Evolutionary conservation across 2,797 vertebrate genomes (phyloP).

Genomic region (Pyrocephalus nanus): DNA sequence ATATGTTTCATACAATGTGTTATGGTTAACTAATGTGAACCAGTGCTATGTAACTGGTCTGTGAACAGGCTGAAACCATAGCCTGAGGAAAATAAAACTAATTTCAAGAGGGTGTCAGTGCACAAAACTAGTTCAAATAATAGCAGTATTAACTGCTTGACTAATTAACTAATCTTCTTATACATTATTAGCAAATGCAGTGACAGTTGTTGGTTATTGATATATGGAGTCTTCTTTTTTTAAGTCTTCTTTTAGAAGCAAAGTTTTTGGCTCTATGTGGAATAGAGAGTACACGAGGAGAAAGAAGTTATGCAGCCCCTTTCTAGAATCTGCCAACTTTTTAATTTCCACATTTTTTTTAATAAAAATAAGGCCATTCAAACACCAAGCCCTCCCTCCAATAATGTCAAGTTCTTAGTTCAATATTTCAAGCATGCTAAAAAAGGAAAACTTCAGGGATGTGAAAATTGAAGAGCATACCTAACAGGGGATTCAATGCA

Average conservation of each 20-base stretch:
- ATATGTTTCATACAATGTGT: not conserved
- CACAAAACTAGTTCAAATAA: constrained; percentile 43
- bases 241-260: not conserved
- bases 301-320: not conserved
- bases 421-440: not conserved
- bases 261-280: not conserved
- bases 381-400: not conserved
- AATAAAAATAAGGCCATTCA: not conserved
- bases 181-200: constrained; percentile 21
- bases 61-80: not conserved
- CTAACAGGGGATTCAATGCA: not conserved
- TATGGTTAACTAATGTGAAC: not conserved
- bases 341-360: not conserved
- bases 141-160: constrained; percentile 23
- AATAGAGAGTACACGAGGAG: not conserved
- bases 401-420: not conserved
- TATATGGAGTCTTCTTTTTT: not conserved
- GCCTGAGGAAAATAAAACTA: not conserved
- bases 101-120: not conserved
- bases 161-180: constrained; percentile 44
- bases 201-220: constrained; percentile 7
- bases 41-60: not conserved
- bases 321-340: not conserved
- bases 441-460: not conserved
- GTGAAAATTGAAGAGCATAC: not conserved